phyloP scores from a whole-genome alignment of 1,140 invertebrate genomes.

The Hydropsyche tenuis region DNA sequence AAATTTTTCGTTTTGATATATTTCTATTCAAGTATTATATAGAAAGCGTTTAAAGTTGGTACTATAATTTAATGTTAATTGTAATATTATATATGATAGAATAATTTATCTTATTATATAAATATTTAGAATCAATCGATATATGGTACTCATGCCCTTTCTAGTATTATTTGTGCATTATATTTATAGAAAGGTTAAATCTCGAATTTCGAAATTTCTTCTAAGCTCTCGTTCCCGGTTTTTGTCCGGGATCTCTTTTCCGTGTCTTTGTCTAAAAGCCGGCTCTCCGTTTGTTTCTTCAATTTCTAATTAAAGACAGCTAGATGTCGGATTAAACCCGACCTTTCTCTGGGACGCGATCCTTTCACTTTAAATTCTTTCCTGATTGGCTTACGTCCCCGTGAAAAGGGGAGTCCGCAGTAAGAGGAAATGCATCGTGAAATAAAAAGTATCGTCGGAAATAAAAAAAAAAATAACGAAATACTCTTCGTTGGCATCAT shows the following conservation, averaged over 20 bases:
- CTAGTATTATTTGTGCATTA: too few relatives aligned
- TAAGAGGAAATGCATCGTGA: not conserved
- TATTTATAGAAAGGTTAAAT: too few relatives aligned
- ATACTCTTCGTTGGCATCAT: too few relatives aligned
- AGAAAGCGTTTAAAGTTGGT: too few relatives aligned
- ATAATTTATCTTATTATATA: too few relatives aligned
- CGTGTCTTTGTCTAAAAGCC: conserved; percentile 1
- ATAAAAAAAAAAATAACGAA: not conserved
- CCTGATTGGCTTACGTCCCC: conserved; percentile 13
- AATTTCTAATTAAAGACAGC: conserved; percentile 28
- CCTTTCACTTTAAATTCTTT: conserved; percentile 12
- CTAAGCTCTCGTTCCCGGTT: conserved; percentile 3
- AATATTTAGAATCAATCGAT: too few relatives aligned
- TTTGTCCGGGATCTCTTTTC: too few relatives aligned
- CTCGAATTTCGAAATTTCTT: not conserved
- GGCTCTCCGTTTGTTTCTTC: not conserved
- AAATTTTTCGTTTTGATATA: too few relatives aligned
- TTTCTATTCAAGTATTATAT: too few relatives aligned
- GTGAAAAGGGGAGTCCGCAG: not conserved
- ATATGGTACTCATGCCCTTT: too few relatives aligned
- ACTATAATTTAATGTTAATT: too few relatives aligned
- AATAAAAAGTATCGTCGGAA: not conserved
- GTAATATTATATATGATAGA: too few relatives aligned
- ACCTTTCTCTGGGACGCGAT: not conserved
- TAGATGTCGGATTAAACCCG: conserved; percentile 25